A percentile compares a stretch with the other conserved stretches of the same genome.
Conservation (phyloP, 2,797 vertebrate genomes). For the Picus viridis region DNA sequence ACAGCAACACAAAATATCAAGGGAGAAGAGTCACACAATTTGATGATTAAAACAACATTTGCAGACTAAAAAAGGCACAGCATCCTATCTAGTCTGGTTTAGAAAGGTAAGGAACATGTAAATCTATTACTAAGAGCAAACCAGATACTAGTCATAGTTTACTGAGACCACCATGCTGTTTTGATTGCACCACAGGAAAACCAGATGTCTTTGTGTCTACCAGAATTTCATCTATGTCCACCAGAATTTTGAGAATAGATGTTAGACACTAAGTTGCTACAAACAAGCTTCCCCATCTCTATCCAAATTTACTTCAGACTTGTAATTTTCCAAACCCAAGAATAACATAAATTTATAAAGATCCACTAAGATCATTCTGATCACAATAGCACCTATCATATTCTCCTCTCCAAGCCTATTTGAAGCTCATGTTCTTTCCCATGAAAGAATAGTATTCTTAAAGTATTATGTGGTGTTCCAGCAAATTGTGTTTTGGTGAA, state of each 20-base stretch:
- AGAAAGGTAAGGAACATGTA: neutral
- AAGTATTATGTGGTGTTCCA: conserved; percentile 21
- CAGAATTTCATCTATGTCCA: neutral
- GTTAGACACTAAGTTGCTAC: neutral
- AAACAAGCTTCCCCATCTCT: conserved; percentile 17
- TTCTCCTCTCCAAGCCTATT: neutral
- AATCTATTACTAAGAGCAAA: neutral
- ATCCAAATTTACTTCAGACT: conserved; percentile 34
- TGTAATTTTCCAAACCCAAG: conserved; percentile 36
- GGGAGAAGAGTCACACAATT: neutral
- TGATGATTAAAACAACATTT: neutral
- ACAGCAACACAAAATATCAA: neutral
- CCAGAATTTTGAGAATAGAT: neutral
- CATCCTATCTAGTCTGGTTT: neutral
- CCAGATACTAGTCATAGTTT: neutral
- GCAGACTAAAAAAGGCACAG: neutral
- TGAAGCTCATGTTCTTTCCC: neutral
- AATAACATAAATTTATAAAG: conserved; percentile 48
- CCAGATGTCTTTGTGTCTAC: neutral
- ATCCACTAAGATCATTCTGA: conserved; percentile 31
- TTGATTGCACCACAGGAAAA: neutral
- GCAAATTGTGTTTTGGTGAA: conserved; percentile 4
- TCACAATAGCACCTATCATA: neutral
- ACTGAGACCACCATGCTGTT: neutral
- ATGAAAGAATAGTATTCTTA: conserved; percentile 34